Evolutionary conservation across 1,140 invertebrate species (phyloP), one percentile per base, ranked within the genome.

Genomic region (Drosophila miranda): DNA sequence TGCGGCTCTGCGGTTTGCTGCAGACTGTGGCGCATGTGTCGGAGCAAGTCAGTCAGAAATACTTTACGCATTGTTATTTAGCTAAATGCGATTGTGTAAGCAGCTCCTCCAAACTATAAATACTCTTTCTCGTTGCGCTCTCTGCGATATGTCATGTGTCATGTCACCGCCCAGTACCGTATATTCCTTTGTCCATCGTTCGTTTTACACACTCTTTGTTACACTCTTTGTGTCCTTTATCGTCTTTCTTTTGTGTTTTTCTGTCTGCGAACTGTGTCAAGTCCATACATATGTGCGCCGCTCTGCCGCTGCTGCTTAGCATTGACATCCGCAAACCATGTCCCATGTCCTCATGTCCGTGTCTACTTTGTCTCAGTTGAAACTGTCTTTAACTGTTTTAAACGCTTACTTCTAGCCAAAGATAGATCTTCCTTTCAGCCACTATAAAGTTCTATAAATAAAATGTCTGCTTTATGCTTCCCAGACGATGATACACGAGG

Each of bases 401-500:
- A 26, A 59, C 19, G 55, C 19, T 19, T 51, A 46, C 38, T 45
- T 21, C 41, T 53, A 45, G 8, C 28, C 19, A 26, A 13, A 38
- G 11, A 13, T 16, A 14, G 4, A 44, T 7, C 13, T 1, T 21
- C 7, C 0, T 2, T 38, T 8, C 34, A 3, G 34, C 11, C 4
- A 34, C 41, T 0, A 53, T 14, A 5, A 30, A 51, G 16, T 14
- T 26, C 48, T 8, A 44, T 19, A 16, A 42, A 19, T 45, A 23
- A 52, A 26, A 11, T 3, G 23, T 34, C 28, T 53, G n/a, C 2
- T 7, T 7, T 46, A 14, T 58, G 54, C 11, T 3, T 9, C 82
- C 61, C 90, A 97, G 96, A 95, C 95, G 50, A 94, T 94, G 90
- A 94, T 98, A 44, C 94, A 95, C 66, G 97, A 98, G 88, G 97